phyloP scores from a whole-genome alignment of 2,797 vertebrate genomes.

The Pyrocephalus nanus region DNA sequence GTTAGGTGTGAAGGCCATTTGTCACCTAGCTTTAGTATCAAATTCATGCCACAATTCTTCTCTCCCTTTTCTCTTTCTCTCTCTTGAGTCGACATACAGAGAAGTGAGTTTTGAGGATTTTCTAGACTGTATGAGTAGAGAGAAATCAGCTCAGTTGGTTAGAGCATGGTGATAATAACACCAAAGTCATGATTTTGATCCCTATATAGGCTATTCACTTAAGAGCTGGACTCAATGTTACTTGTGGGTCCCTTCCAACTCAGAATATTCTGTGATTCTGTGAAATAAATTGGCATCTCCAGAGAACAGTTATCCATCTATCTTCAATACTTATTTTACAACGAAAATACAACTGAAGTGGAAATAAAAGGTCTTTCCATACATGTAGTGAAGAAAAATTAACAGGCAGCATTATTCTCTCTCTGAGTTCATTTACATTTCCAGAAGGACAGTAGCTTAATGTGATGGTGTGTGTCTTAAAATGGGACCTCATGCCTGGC shows the following conservation, averaged over 20 bases:
- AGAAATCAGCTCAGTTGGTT: not conserved
- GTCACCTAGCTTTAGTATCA: not conserved
- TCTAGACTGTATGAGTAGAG: not conserved
- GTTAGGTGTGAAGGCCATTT: not conserved
- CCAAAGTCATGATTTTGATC: not conserved
- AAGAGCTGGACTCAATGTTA: not conserved
- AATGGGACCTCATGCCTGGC: not conserved
- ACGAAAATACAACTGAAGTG: not conserved
- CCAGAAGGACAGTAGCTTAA: conserved; percentile 2
- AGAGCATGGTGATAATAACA: not conserved
- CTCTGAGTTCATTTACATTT: not conserved
- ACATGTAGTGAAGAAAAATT: not conserved
- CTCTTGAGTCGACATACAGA: not conserved
- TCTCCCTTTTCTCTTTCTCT: not conserved
- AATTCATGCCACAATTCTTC: not conserved
- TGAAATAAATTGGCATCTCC: not conserved
- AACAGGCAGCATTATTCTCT: not conserved
- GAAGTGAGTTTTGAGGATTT: not conserved
- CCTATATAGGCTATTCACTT: not conserved
- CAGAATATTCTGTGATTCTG: not conserved
- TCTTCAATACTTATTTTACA: not conserved
- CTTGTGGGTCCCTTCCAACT: not conserved
- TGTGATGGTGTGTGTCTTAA: not conserved
- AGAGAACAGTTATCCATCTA: not conserved
- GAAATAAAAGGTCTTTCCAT: not conserved